Base-by-base conservation (phyloP, 2,888 invertebrate species). In the Camptogramma bilineatum region DNA sequence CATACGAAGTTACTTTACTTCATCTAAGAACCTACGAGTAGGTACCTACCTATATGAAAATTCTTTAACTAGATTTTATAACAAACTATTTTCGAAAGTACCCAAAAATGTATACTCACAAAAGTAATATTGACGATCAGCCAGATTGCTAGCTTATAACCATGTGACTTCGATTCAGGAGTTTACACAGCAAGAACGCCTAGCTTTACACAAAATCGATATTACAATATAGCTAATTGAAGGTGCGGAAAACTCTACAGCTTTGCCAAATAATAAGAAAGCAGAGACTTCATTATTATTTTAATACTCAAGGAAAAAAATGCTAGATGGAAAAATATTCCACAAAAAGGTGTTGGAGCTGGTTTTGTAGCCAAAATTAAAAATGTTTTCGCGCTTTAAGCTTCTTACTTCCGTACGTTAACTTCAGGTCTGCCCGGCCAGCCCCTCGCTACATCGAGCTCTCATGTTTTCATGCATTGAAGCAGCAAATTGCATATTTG, bases 401-500 rank as follows among this genome's bases (percentile, higher is more conserved):
- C 44, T 44, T 7, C 31, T 13, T 39, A 13, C 44, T 44, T 19
- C 5, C 4, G 21, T 21, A 48, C 4, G 48, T 21, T 52, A 34
- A 13, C 52, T 52, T 17, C 34, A 18, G 17, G 46, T 47, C 19
- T 13, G 64, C 64, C 13, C 58, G 8, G 28, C 7, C n/a, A 24
- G 2, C 69, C 58, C 24, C 63, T 51, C 57, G 16, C 48, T 48
- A 39, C 39, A 56, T 56, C 34, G 52, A 60, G 57, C 52, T 21
- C 54, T 54, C 58, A 48, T 64, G 66, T 62, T 66, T 62, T 62
- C 59, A 62, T 62, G 64, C 59, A 66, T 66, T 62, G 61, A 64
- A 62, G 55, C 31, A 52, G 58, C 60, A 64, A 66, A 69, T 69
- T 69, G 62, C 61, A 66, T 64, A 69, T 66, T 69, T 62, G 56